Base-by-base conservation (phyloP, 2,797 vertebrate species). In the Sebastes hubbsi region DNA sequence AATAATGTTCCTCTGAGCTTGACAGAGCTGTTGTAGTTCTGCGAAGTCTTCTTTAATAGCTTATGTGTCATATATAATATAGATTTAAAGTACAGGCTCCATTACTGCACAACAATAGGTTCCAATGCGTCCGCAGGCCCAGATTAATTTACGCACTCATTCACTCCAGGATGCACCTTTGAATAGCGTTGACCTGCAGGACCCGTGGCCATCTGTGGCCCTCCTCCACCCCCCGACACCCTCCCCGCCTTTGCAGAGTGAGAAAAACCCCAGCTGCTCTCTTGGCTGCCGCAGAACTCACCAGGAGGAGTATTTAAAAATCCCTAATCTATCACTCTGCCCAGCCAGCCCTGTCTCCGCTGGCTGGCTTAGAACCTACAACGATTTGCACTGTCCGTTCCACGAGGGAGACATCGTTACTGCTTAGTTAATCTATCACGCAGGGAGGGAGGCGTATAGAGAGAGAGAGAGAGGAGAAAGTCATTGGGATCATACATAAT, bases 241-340 rank as follows among this genome's bases (percentile, higher is more conserved):
- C 67, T 55, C 77, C 38, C 75, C 70, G 61, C 59, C 68, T 49
- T 49, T 42, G 62, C 79, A 63, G 72, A 85, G 81, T 75, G 87
- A 78, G 89, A 82, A 84, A 88, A 88, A 84, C 67, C 87, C 90
- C 94, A 95, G 93, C 93, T 94, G 93, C 90, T 92, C 87, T 85
- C 80, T 89, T 92, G 93, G 92, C 91, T 49, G 63, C 12, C 4
- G 82, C 64, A 73, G 78, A 79, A 63, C 74, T 89, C 90, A 92
- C 85, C 90, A 91, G 92, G 91, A 93, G 91, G 89, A 89, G 87
- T 88, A 81, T 93, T 94, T 94, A 90, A 91, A 94, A 93, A 89
- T 87, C 89, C 86, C 90, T 92, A 92, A 95, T 95, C 90, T 91
- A 90, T 92, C 90, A 89, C 88, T 91, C 85, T 87, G 84, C 82